phyloP scores from a whole-genome alignment of 1,140 invertebrate genomes.

The Meteorus sp. region DNA sequence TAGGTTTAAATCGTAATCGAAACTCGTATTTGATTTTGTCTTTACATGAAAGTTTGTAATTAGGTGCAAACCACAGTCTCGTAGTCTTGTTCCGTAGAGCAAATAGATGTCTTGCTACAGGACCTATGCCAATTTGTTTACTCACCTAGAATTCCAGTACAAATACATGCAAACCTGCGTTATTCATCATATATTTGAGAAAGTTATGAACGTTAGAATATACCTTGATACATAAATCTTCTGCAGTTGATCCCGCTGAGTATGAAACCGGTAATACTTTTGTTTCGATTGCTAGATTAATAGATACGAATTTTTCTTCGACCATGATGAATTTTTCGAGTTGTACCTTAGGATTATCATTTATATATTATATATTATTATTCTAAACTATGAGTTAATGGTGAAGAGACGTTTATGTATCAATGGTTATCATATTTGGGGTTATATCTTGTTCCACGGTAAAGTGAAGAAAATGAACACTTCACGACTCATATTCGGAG shows the following conservation, averaged over 20 bases:
- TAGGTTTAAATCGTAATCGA: conserved; percentile 75
- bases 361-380: too few species aligned
- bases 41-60: conserved; percentile 58
- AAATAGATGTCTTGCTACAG: conserved; percentile 77
- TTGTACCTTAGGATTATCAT: too few species aligned
- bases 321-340: conserved; percentile 40
- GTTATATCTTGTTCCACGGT: too few species aligned
- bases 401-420: too few species aligned
- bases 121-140: conserved; percentile 70
- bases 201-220: conserved; percentile 5
- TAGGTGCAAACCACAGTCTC: conserved; percentile 66
- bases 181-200: conserved; percentile 8
- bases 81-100: conserved; percentile 65
- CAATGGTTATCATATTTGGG: too few species aligned
- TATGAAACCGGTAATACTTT: conserved; percentile 50
- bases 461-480: too few species aligned
- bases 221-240: conserved; percentile 71
- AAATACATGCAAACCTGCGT: not conserved
- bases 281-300: conserved; percentile 46
- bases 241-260: conserved; percentile 55
- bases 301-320: conserved; percentile 39
- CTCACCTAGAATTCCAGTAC: conserved; percentile 58
- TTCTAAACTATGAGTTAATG: too few species aligned
- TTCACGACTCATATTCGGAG: too few species aligned
- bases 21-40: conserved; percentile 68